These are phyloP conservation scores for Molorchus minor DNA, from an alignment of 2,888 invertebrate species.

Conservation along the genomic window DNA sequence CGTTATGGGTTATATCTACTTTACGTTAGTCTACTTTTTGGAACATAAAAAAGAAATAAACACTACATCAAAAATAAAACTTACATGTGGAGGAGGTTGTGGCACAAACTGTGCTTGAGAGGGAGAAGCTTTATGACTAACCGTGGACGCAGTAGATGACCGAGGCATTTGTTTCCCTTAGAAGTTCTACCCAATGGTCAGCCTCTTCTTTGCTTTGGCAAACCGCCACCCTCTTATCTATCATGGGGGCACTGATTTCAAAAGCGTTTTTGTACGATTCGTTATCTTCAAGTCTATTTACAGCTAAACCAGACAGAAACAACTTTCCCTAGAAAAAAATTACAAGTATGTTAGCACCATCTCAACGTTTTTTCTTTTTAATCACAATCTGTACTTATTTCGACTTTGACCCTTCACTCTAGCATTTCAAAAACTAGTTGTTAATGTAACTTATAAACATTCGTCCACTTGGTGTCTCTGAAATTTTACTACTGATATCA, in stretches of 20 bases:
- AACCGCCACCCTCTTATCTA: constrained; percentile 89
- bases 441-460: too few species aligned
- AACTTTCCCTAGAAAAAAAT: constrained; percentile 79
- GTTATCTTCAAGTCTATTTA: constrained; percentile 81
- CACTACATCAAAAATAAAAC: too few species aligned
- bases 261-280: constrained; percentile 88
- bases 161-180: constrained; percentile 70
- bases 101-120: constrained; percentile 66
- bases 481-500: too few species aligned
- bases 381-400: too few species aligned
- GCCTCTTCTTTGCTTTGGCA: constrained; percentile 91
- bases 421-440: too few species aligned
- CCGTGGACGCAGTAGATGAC: constrained; percentile 47
- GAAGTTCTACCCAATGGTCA: constrained; percentile 86
- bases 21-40: too few species aligned
- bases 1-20: too few species aligned
- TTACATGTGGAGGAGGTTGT: constrained; percentile 77
- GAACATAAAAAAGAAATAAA: too few species aligned
- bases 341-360: too few species aligned
- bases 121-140: constrained; percentile 57
- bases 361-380: too few species aligned
- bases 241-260: constrained; percentile 91
- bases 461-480: too few species aligned
- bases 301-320: constrained; percentile 85
- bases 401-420: too few species aligned